phyloP scores from a whole-genome alignment of 2,888 invertebrate genomes.

The Cataglyphis livida region DNA sequence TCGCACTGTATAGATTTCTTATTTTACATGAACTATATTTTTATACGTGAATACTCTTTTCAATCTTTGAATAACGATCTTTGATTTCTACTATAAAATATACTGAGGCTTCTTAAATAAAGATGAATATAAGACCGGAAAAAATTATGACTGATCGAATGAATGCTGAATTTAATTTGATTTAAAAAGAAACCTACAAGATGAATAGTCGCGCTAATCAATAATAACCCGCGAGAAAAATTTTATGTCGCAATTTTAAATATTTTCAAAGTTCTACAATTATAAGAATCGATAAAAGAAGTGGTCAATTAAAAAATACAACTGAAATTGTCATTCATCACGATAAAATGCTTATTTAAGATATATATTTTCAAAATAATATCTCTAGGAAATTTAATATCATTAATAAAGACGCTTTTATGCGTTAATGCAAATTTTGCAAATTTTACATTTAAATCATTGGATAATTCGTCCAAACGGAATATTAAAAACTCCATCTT shows the following conservation, averaged over 20 bases:
- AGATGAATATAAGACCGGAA: constrained; percentile 35
- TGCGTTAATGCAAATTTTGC: constrained; percentile 9
- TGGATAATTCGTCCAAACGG: constrained; percentile 12
- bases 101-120: constrained; percentile 32
- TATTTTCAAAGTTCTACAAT: not conserved
- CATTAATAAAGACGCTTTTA: not conserved
- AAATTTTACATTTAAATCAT: constrained; percentile 25
- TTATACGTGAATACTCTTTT: not conserved
- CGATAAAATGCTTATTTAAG: not conserved
- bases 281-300: not conserved
- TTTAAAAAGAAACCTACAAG: constrained; percentile 6
- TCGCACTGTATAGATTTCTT: not conserved
- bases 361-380: not conserved
- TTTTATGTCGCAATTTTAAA: constrained; percentile 5
- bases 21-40: constrained; percentile 14
- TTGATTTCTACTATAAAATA: constrained; percentile 38
- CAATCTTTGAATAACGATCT: constrained; percentile 5
- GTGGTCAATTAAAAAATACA: not conserved
- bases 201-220: not conserved
- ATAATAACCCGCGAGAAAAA: not conserved
- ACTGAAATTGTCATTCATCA: not conserved
- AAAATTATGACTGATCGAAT: not conserved
- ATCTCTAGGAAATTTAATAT: not conserved
- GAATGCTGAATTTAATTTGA: constrained; percentile 53
- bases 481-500: not conserved